Conservation (phyloP, 2,113 vertebrate genomes). For the Sceloporus tristichus region DNA sequence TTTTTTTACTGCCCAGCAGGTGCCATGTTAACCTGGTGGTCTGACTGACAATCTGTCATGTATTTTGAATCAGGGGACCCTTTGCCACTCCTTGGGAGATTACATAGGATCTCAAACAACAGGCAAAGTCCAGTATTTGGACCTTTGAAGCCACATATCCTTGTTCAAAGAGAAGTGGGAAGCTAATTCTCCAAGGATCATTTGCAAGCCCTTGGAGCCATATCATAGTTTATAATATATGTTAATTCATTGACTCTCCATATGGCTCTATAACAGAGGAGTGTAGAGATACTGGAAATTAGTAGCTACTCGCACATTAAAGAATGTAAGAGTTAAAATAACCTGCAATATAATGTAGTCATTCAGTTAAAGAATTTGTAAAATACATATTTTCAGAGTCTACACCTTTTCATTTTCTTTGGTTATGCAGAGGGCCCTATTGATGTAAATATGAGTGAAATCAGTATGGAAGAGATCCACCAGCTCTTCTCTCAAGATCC, state of each 20-base stretch:
- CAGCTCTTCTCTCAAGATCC: constrained; percentile 83
- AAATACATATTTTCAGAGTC: neutral
- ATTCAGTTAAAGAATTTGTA: neutral
- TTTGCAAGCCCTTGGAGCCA: neutral
- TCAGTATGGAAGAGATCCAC: constrained; percentile 89
- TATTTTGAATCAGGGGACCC: neutral
- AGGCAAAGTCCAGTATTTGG: neutral
- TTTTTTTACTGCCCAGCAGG: neutral
- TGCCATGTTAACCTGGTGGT: neutral
- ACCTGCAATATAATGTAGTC: accelerated
- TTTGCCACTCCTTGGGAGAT: neutral
- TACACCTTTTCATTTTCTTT: constrained; percentile 12
- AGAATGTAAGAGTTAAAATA: neutral
- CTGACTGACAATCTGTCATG: neutral
- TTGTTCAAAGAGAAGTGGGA: neutral
- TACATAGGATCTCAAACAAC: no score
- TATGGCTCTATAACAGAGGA: neutral
- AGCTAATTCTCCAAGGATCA: neutral
- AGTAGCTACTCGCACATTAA: neutral
- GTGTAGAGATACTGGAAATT: neutral
- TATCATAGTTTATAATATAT: neutral
- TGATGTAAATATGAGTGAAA: constrained; percentile 94
- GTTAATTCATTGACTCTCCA: neutral
- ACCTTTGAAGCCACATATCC: neutral
- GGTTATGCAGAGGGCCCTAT: constrained; percentile 85